Conservation (phyloP, 2,888 invertebrate genomes). For the Ophion costatus region DNA sequence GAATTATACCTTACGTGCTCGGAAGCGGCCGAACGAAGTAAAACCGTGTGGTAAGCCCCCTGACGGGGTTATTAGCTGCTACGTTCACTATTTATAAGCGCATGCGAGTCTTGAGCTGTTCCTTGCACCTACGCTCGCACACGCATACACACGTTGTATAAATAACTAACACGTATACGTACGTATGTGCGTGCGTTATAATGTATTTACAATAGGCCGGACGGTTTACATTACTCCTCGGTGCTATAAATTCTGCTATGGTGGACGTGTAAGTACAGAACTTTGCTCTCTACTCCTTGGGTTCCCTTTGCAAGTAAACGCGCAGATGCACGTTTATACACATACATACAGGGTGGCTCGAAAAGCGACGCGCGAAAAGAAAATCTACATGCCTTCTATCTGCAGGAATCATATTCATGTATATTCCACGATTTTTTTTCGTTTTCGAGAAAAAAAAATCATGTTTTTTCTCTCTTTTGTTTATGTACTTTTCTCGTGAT, state of each 20-base stretch:
- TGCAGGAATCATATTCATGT: no score
- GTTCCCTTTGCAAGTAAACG: conserved; percentile 11
- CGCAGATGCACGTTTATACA: background rate
- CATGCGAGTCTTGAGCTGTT: conserved; percentile 53
- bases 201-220: conserved; percentile 52
- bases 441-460: no score
- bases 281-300: conserved; percentile 34
- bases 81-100: conserved; percentile 69
- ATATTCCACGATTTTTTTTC: no score
- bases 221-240: conserved; percentile 49
- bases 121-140: conserved; percentile 33
- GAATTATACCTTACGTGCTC: conserved; percentile 56
- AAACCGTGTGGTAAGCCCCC: conserved; percentile 15
- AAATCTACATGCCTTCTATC: no score
- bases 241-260: conserved; percentile 30
- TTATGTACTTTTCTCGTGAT: no score
- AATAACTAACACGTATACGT: conserved; percentile 8
- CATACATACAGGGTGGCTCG: conserved; percentile 12
- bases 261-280: conserved; percentile 38
- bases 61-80: conserved; percentile 70
- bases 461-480: no score
- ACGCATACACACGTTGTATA: background rate
- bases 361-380: background rate
- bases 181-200: conserved; percentile 22
- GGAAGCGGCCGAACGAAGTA: conserved; percentile 29